Base-by-base conservation (phyloP, 2,797 vertebrate genomes). In the Glyptemys insculpta region DNA sequence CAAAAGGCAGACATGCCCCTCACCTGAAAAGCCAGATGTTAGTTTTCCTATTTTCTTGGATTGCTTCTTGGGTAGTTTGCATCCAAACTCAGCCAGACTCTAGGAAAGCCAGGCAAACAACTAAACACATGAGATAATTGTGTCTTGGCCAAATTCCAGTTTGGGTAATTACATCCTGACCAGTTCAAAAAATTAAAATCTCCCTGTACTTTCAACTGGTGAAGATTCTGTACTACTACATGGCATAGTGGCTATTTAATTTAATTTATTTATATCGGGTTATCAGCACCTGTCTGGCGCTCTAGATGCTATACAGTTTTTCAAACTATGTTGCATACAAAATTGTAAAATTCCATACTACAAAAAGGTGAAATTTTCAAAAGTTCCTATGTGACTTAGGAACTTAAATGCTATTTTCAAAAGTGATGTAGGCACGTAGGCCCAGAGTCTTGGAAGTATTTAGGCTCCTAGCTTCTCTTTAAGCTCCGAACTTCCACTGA, bases 121-220 rank as follows among this genome's bases (percentile, higher is more conserved):
- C 31, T 10, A 52, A 74, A 62, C 29, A 53, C n/a, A 54, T 72
- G 80, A 52, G 57, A 57, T 79, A 21, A 89, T 82, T 93, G 41
- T 21, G 52, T 53, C 52, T 53, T 53, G 19, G 52, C 52, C 52
- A 53, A 53, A 53, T 53, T 53, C 19, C 52, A 53, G 52, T 53
- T 53, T 53, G 19, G 19, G 19, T 53, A 21, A 53, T 53, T 53
- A 19, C 19, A 53, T 53, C 19, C 52, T 81, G 74, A 85, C 56
- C 68, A 62, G 52, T 83, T 83, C 79, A 62, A 74, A 83, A 92
- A 85, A 79, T 88, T 76, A 76, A 94, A 53, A 91, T 78, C 76
- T 68, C 78, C 37, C 78, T 65, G 53, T 85, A 85, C 62, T 62
- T 90, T 88, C 81, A 81, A 81, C 52, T 89, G 31, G 41, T 49